phyloP scores from a whole-genome alignment of 2,888 invertebrate genomes.

The Teleogryllus oceanicus region DNA sequence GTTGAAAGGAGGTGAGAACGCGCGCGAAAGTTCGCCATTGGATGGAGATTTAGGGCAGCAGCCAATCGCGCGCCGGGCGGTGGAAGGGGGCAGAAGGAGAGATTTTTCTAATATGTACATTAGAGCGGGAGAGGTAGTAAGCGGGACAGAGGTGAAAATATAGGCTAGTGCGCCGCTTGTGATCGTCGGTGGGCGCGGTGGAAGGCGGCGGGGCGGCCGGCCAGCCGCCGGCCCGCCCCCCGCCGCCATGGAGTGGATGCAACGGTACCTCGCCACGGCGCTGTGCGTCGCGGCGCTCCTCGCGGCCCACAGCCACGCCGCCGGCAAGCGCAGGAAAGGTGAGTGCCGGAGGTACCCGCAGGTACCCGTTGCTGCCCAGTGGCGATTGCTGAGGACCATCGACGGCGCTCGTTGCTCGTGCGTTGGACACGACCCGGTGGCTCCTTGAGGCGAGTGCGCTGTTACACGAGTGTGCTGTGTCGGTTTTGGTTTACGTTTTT shows the following conservation, averaged over 20 bases:
- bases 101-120: slow-evolving; percentile 22
- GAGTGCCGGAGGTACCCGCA: not conserved
- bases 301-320: not conserved
- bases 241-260: slow-evolving; percentile 22
- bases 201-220: not conserved
- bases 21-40: slow-evolving; percentile 20
- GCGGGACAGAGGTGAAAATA: slow-evolving; percentile 33
- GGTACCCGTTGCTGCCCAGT: not conserved
- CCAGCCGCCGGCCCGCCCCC: not conserved
- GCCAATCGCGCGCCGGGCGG: slow-evolving; percentile 22
- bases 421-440: no score
- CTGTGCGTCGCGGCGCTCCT: slow-evolving; percentile 11
- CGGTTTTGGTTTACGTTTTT: no score
- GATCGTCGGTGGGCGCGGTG: slow-evolving; percentile 24
- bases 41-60: slow-evolving; percentile 23
- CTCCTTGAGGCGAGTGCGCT: no score
- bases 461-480: no score
- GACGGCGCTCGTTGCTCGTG: not conserved
- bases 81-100: slow-evolving; percentile 20
- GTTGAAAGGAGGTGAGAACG: slow-evolving; percentile 5
- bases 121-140: slow-evolving; percentile 29
- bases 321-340: not conserved
- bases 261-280: slow-evolving; percentile 21
- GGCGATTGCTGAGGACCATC: not conserved
- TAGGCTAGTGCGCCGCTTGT: slow-evolving; percentile 33